Evolutionary conservation across 2,113 vertebrate species (phyloP).

Genomic region (Burhinus oedicnemus): DNA sequence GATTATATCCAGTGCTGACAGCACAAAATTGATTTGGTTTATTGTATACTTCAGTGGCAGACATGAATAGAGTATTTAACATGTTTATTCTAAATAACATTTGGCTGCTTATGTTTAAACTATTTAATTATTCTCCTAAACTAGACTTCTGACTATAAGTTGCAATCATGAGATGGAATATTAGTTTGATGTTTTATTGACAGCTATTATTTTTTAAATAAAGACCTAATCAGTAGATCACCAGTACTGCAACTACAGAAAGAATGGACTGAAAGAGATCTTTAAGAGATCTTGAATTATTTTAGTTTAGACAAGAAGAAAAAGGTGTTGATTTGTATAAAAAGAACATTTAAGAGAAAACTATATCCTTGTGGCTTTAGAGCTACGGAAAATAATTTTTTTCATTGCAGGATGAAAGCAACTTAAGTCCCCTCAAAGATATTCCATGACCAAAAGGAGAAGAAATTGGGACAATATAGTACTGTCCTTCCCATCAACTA

Average conservation of each 20-base stretch:
- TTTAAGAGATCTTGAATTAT: not conserved
- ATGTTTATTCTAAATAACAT: not conserved
- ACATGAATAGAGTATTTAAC: not conserved
- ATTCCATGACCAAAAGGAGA: not conserved
- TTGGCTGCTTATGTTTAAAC: not conserved
- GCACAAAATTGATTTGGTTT: not conserved
- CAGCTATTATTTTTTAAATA: not conserved
- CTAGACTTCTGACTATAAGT: not conserved
- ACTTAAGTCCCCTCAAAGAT: not conserved
- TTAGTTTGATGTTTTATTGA: constrained; percentile 23
- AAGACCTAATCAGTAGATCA: not conserved
- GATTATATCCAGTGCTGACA: not conserved
- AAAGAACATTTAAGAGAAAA: not conserved
- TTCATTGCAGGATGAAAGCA: not conserved
- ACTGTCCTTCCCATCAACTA: not conserved
- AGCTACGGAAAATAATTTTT: not conserved
- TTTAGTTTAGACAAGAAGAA: not conserved
- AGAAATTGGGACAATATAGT: not conserved
- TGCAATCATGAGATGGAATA: not conserved
- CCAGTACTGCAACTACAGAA: not conserved
- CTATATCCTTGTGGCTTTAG: not conserved
- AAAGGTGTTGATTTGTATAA: not conserved
- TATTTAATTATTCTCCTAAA: not conserved
- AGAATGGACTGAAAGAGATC: not conserved
- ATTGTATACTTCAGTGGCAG: not conserved